Base-by-base conservation (phyloP, 2,113 vertebrate genomes). In the Rhynchomys soricoides region DNA sequence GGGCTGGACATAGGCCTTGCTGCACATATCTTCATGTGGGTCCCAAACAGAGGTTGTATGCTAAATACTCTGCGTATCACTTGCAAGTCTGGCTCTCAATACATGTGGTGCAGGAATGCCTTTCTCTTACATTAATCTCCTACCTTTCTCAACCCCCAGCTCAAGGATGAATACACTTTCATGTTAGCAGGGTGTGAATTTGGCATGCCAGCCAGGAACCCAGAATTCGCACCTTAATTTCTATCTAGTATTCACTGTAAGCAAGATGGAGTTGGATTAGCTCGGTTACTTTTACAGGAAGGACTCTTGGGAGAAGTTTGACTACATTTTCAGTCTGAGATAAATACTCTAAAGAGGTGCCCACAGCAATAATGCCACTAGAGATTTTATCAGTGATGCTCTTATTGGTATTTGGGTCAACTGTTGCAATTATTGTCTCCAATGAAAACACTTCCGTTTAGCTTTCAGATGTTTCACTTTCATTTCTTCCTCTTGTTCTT, bases 401-500 rank as follows among this genome's bases (percentile, higher is more conserved):
- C 71, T 92, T 91, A 24, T 22, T 68, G 45, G n/a, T 86, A 77
- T 93, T 93, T 71, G 70, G 74, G 50, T 90, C 64, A 90, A 78
- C 34, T 86, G 22, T 85, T 40, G 43, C 37, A 68, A 93, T 94
- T 96, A 89, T 95, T 92, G 82, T 88, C 5, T 19, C 1, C 11
- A 57, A 57, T 5, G 24, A 9, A 43, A 93, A 43, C 45, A 52
- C 57, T 71, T 90, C 0, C 22, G 90, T 94, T 93, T 85, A 43
- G 86, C 64, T 93, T 95, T 95, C 70, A 34, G 68, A 13, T 43
- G 0, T 82, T 95, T 88, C 50, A 9, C 91, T 22, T 86, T 94
- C 31, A 10, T n/a, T 92, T 95, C 29, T 43, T 82, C 29, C 0
- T 22, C 19, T 91, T 73, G 48, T 40, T 50, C 87, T 97, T 62